phyloP scores from a whole-genome alignment of 2,888 invertebrate species.

The Dione juno region DNA sequence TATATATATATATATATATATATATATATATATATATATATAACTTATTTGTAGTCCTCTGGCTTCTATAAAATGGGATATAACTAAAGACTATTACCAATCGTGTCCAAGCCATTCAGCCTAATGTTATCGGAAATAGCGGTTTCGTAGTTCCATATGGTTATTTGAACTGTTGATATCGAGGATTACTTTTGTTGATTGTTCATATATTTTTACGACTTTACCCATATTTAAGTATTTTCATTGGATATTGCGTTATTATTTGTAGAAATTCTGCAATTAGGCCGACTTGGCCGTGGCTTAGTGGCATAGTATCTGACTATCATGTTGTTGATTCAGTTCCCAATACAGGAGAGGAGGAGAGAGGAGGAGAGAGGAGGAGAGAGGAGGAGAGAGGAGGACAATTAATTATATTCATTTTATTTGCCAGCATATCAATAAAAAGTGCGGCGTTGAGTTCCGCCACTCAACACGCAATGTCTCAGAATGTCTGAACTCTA shows the following conservation, averaged over 20 bases:
- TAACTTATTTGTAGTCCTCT: neutral
- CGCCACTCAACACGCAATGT: too few relatives aligned
- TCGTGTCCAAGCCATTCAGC: slow-evolving; percentile 13
- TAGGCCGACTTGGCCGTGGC: too few relatives aligned
- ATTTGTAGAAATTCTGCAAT: neutral
- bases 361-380: too few relatives aligned
- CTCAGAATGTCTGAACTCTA: too few relatives aligned
- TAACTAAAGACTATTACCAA: slow-evolving; percentile 22
- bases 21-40: slow-evolving; percentile 1
- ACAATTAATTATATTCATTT: too few relatives aligned
- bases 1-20: neutral
- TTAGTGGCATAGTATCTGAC: too few relatives aligned
- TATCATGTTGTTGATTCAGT: too few relatives aligned
- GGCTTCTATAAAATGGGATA: slow-evolving; percentile 5
- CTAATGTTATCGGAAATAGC: slow-evolving; percentile 24
- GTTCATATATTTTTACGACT: slow-evolving; percentile 22
- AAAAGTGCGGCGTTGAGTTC: too few relatives aligned
- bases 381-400: too few relatives aligned
- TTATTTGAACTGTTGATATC: slow-evolving; percentile 21
- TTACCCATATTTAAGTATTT: slow-evolving; percentile 14
- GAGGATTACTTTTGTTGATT: slow-evolving; percentile 12
- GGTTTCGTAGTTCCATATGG: slow-evolving; percentile 25
- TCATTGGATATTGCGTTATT: neutral
- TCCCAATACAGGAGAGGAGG: too few relatives aligned
- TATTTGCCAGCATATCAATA: too few relatives aligned